Percentiles rank a stretch among this genome's conserved stretches.
Conservation (phyloP, 2,888 invertebrate species). For the Megaustenia siamemsis region DNA sequence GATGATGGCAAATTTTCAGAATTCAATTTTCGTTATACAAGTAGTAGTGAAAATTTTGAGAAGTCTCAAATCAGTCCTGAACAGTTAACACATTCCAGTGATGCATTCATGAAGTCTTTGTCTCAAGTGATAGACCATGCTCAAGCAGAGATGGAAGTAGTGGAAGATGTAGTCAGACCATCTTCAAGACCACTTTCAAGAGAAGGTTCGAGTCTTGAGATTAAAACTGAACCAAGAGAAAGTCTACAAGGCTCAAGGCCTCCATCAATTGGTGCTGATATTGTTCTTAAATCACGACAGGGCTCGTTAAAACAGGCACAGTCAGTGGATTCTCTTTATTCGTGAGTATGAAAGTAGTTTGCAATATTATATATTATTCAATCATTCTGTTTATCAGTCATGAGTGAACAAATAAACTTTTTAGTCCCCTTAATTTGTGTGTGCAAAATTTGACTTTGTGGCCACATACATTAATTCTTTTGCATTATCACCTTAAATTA, state of each 20-base stretch:
- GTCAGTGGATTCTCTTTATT: constrained; percentile 44
- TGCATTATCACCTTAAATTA: no score
- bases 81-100: not conserved
- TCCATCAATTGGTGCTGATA: constrained; percentile 53
- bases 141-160: not conserved
- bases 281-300: constrained; percentile 55
- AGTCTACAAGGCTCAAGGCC: constrained; percentile 29
- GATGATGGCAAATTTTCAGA: constrained; percentile 52
- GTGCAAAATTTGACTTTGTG: no score
- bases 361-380: no score
- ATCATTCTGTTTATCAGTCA: no score
- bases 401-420: no score
- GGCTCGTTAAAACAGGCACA: constrained; percentile 54
- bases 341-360: constrained; percentile 15
- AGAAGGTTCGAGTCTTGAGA: not conserved
- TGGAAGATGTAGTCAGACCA: constrained; percentile 34
- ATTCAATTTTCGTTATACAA: not conserved
- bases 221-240: not conserved
- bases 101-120: constrained; percentile 22
- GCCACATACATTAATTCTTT: no score
- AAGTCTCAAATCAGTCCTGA: not conserved
- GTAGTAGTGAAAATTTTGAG: not conserved
- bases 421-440: no score
- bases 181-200: constrained; percentile 18
- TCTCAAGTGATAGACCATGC: constrained; percentile 47